A percentile compares a stretch with the other conserved stretches of the same genome.
Evolutionary conservation across 2,888 invertebrate species (phyloP).

Genomic region (Limnephilus marmoratus): DNA sequence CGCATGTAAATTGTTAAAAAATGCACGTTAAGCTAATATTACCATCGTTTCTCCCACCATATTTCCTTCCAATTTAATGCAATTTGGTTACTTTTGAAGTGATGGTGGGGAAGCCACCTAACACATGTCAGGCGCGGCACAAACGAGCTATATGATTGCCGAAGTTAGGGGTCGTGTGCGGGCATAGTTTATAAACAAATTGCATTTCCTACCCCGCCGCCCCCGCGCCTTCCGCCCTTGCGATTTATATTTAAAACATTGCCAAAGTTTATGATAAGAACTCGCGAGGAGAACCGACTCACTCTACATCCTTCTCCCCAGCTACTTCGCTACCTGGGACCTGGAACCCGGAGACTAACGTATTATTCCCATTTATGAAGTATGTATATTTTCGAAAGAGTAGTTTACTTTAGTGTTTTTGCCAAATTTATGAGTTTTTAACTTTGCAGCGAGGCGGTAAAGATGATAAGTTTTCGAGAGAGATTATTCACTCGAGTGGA

Average conservation of each 20-base stretch:
- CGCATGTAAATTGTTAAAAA: not conserved
- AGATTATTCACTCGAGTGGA: constrained; percentile 59
- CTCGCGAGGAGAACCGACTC: constrained; percentile 37
- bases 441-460: constrained; percentile 60
- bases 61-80: not conserved
- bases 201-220: constrained; percentile 72
- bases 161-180: constrained; percentile 71
- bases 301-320: constrained; percentile 2
- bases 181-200: constrained; percentile 76
- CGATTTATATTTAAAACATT: constrained; percentile 63
- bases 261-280: constrained; percentile 57
- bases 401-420: constrained; percentile 53
- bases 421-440: constrained; percentile 65
- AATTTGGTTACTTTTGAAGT: not conserved
- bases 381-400: constrained; percentile 59
- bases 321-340: constrained; percentile 22
- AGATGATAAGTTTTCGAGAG: constrained; percentile 54
- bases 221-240: constrained; percentile 64
- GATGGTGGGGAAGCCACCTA: not conserved
- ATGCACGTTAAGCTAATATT: not conserved
- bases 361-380: constrained; percentile 61
- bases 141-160: constrained; percentile 60
- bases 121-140: constrained; percentile 3
- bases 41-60: not conserved
- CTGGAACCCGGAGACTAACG: constrained; percentile 45